Evolutionary conservation across 2,888 invertebrate genomes (phyloP).

Genomic region (Phasia obesa): DNA sequence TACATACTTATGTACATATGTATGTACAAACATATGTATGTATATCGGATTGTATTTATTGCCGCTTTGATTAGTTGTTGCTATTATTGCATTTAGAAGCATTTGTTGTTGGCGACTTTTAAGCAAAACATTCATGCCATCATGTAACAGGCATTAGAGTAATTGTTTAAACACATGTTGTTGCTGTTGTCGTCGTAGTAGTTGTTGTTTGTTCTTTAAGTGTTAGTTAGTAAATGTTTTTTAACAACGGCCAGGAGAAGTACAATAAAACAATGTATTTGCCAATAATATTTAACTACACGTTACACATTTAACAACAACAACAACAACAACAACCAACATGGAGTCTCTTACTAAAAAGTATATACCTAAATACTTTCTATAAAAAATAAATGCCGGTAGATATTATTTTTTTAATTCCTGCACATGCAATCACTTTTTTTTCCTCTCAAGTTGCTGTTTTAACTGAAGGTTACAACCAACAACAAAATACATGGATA

Average conservation of each 20-base stretch:
- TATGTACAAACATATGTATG: neutral
- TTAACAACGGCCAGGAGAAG: conserved; percentile 4
- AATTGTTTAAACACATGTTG: conserved; percentile 55
- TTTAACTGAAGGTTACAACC: conserved; percentile 5
- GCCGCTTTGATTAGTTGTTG: conserved; percentile 24
- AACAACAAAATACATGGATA: neutral
- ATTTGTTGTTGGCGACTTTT: conserved; percentile 12
- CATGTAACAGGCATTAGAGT: conserved; percentile 62
- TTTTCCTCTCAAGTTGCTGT: conserved; percentile 28
- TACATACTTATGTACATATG: neutral
- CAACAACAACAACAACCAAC: conserved; percentile 25
- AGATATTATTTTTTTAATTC: conserved; percentile 28
- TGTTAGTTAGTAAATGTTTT: neutral
- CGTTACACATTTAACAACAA: conserved; percentile 44
- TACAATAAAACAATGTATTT: conserved; percentile 30
- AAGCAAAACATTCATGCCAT: conserved; percentile 48
- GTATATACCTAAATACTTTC: conserved; percentile 50
- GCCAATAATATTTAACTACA: conserved; percentile 60
- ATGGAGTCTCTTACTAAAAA: conserved; percentile 15
- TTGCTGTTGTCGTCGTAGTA: conserved; percentile 2
- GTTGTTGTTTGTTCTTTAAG: conserved; percentile 35
- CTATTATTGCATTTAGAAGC: conserved; percentile 8
- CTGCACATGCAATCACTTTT: conserved; percentile 54
- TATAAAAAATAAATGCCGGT: conserved; percentile 63
- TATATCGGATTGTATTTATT: neutral